Conservation (phyloP, 2,888 invertebrate species). For the Molanna angustata region DNA sequence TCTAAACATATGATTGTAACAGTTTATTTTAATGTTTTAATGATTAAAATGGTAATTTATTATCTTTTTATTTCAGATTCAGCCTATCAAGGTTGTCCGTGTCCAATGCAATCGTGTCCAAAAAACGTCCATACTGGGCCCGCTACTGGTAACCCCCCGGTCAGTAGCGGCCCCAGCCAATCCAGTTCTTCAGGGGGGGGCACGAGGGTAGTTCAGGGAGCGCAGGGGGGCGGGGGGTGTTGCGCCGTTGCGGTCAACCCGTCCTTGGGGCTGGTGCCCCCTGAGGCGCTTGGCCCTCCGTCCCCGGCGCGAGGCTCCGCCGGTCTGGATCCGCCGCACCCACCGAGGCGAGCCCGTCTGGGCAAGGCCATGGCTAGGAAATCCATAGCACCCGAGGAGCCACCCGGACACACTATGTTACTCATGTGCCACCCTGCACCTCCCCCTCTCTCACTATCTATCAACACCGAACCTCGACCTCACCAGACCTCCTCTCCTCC, state of each 20-base stretch:
- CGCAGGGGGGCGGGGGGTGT: conserved; percentile 41
- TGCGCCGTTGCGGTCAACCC: conserved; percentile 28
- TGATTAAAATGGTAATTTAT: too few species aligned
- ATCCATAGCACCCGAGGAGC: conserved; percentile 55
- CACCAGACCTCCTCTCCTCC: conserved; percentile 37
- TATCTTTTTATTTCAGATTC: conserved; percentile 40
- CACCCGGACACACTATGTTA: conserved; percentile 53
- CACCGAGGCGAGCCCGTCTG: conserved; percentile 55
- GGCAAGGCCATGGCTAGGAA: conserved; percentile 69
- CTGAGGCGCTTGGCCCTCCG: conserved; percentile 57
- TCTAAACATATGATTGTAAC: too few species aligned
- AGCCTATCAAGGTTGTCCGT: conserved; percentile 70
- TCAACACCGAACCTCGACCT: conserved; percentile 35
- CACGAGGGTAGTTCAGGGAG: conserved; percentile 44
- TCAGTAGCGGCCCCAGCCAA: conserved; percentile 54
- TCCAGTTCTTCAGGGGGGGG: conserved; percentile 46
- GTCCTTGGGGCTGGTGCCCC: conserved; percentile 36
- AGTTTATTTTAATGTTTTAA: too few species aligned
- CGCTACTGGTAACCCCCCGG: conserved; percentile 95
- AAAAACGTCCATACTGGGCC: conserved; percentile 98
- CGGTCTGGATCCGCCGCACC: conserved; percentile 62
- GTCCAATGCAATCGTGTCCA: conserved; percentile 93
- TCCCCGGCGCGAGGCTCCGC: conserved; percentile 69
- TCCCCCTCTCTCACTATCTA: conserved; percentile 36
- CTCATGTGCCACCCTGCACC: conserved; percentile 44